Base-by-base conservation (phyloP, 2,888 invertebrate species). In the Stenchaetothrips biformis region DNA sequence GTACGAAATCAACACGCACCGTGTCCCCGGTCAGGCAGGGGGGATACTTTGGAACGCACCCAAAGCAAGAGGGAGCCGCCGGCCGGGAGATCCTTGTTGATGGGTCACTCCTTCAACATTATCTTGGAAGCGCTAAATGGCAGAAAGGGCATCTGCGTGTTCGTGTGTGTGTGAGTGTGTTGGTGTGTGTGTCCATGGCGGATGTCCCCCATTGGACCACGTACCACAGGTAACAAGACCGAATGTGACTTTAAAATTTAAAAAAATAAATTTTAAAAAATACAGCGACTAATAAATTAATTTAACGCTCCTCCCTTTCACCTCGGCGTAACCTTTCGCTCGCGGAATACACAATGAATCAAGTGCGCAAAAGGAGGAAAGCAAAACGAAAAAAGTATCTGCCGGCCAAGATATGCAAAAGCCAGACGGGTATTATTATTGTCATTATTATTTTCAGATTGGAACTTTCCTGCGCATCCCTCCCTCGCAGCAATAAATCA, bases 71-170 rank as follows among this genome's bases (percentile, higher is more conserved):
- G 2, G 37, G 37, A 4, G 21, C 67, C 21, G 67, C 67, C 25
- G 67, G 21, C 67, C 9, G 37, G 37, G 7, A 25, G 67, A 74
- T 74, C 67, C 67, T 74, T 74, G 67, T 74, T 74, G 67, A 74
- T 74, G 67, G 67, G 67, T 74, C 67, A 74, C 67, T 74, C 25
- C 67, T 74, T 74, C 67, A 74, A 74, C 67, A 74, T 74, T 74
- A 74, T 74, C 67, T 13, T 59, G 18, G 59, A 18, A 59, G 59
- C 13, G 59, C 59, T 59, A 59, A 59, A 59, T 59, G 59, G 18
- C 59, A 37, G 37, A 2, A 37, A 37, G 37, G 37, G 37, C 37
- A 1, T 37, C 37, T 37, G 37, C 37, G 37, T 37, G 37, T 37
- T 2, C 37, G 37, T 37, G 37, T 37, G 37, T 37, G 37, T 37